A percentile compares a stretch with the other conserved stretches of the same genome.
phyloP scores from a whole-genome alignment of 2,797 vertebrate genomes.

The Podarcis lilfordi region DNA sequence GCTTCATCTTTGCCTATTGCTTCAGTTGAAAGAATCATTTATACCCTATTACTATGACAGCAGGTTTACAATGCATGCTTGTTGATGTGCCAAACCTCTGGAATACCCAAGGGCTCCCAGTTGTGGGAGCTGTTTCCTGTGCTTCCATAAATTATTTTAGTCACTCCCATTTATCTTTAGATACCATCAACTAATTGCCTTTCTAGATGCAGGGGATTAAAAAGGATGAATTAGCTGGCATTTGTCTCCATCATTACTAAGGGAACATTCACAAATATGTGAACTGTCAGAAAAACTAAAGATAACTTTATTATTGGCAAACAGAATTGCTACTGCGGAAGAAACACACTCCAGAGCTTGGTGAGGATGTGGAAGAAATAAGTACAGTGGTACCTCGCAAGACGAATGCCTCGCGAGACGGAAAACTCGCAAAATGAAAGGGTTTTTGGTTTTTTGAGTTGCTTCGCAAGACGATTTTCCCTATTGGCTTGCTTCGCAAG shows the following conservation, averaged over 20 bases:
- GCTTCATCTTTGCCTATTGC: background rate
- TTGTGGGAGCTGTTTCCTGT: conserved; percentile 3
- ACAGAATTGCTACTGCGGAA: background rate
- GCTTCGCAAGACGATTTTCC: too few relatives aligned
- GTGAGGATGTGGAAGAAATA: background rate
- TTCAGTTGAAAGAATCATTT: conserved; percentile 1
- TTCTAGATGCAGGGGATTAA: conserved; percentile 14
- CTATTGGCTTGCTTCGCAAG: too few relatives aligned
- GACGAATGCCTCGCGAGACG: too few relatives aligned
- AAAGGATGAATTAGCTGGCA: conserved; percentile 1
- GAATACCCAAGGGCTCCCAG: conserved; percentile 11
- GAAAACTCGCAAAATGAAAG: too few relatives aligned
- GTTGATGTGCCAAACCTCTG: background rate
- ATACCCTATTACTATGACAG: background rate
- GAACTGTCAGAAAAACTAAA: background rate
- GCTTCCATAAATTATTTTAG: conserved; percentile 13
- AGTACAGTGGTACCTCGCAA: background rate
- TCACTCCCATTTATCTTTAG: conserved; percentile 7
- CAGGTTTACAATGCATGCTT: conserved; percentile 6
- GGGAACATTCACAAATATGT: background rate
- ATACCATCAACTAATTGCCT: conserved; percentile 14
- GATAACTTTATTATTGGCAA: background rate
- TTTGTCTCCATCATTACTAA: background rate
- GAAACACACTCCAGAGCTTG: background rate
- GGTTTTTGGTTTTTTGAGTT: too few relatives aligned